Percentiles rank a stretch among this genome's conserved stretches.
These are phyloP conservation scores for Isoperla grammatica DNA, from an alignment of 2,888 invertebrate species.

Conservation along the genomic window DNA sequence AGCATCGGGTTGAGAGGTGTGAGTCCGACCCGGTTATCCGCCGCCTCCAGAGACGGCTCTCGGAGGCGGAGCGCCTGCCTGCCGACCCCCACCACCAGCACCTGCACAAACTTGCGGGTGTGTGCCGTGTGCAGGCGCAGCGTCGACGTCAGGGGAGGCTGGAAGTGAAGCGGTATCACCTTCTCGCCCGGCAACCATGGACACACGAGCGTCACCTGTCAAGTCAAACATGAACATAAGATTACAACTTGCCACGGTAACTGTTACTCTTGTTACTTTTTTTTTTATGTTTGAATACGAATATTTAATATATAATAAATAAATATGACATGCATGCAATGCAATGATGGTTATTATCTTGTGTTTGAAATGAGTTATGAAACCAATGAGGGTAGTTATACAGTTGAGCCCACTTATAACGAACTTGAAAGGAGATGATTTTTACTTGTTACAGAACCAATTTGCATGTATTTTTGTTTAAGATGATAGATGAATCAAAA, in stretches of 20 bases:
- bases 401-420: too few relatives aligned
- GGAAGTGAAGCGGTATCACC: conserved; percentile 71
- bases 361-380: too few relatives aligned
- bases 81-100: conserved; percentile 59
- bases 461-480: too few relatives aligned
- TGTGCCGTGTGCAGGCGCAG: conserved; percentile 81
- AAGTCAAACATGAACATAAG: conserved; percentile 3
- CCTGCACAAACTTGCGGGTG: conserved; percentile 79
- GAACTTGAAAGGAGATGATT: too few relatives aligned
- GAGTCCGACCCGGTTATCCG: conserved; percentile 56
- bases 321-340: too few relatives aligned
- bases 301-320: too few relatives aligned
- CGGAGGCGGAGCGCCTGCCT: conserved; percentile 41
- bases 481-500: too few relatives aligned
- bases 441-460: too few relatives aligned
- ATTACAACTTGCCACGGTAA: conserved; percentile 8
- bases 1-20: conserved; percentile 61
- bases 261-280: conserved; percentile 1
- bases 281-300: not conserved
- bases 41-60: conserved; percentile 40
- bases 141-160: conserved; percentile 72
- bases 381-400: too few relatives aligned
- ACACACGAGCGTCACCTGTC: conserved; percentile 63
- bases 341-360: too few relatives aligned
- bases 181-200: conserved; percentile 71